These are phyloP conservation scores for Notarius quadriscutis DNA, from an alignment of 2,113 vertebrate genomes.

Conservation along the genomic window DNA sequence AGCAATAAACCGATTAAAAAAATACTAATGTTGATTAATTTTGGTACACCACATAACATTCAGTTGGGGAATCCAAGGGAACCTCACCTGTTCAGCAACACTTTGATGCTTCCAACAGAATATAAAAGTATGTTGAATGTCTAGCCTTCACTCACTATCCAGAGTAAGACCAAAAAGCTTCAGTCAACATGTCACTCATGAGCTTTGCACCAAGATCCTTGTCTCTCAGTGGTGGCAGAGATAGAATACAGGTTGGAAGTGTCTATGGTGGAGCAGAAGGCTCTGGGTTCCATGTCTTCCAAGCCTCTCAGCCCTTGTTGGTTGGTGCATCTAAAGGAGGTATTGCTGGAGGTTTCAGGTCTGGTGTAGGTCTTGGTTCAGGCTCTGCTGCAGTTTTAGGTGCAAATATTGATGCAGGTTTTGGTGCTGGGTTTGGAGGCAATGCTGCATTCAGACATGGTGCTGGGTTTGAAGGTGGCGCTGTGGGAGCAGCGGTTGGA, in stretches of 20 bases:
- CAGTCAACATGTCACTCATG: background rate
- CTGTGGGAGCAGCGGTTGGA: background rate
- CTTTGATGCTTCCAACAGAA: background rate
- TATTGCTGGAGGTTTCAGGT: background rate
- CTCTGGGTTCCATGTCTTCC: background rate
- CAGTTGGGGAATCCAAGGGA: background rate
- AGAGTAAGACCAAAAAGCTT: background rate
- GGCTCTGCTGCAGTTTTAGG: background rate
- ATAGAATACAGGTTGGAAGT: slow-evolving; percentile 19
- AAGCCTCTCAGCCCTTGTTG: background rate
- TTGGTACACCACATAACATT: background rate
- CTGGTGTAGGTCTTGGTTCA: background rate
- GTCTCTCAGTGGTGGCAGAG: background rate
- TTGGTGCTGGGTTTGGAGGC: background rate
- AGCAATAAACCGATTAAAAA: too few relatives aligned
- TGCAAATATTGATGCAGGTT: background rate
- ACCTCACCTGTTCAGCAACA: background rate
- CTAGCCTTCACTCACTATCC: background rate
- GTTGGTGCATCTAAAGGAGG: background rate
- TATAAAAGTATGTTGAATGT: background rate
- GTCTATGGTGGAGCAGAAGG: slow-evolving; percentile 39
- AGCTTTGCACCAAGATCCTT: background rate
- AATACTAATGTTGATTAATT: background rate
- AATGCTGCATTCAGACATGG: background rate
- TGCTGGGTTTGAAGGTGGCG: background rate